phyloP scores from a whole-genome alignment of 2,797 vertebrate genomes.

The Ibycter americanus region DNA sequence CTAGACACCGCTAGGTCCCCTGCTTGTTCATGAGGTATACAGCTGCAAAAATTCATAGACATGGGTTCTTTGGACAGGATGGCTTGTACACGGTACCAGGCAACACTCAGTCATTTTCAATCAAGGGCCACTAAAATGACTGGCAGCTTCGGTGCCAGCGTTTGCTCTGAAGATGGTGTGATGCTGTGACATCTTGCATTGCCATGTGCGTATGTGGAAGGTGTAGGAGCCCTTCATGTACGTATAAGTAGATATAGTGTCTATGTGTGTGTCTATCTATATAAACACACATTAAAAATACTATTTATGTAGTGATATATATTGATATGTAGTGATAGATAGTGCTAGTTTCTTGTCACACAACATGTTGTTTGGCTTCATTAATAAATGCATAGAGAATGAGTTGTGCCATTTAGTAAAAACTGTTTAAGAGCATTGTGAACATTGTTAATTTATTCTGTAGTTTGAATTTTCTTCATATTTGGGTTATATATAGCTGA shows the following conservation, averaged over 20 bases:
- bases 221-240: neutral
- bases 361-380: neutral
- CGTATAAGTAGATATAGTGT: neutral
- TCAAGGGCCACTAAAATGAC: neutral
- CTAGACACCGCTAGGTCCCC: neutral
- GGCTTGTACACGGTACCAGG: neutral
- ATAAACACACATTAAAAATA: neutral
- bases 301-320: neutral
- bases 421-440: neutral
- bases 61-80: neutral
- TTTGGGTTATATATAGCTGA: neutral
- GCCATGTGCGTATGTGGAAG: neutral
- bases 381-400: neutral
- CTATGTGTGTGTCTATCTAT: fast-evolving
- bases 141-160: neutral
- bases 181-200: neutral
- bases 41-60: neutral
- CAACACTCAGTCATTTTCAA: fast-evolving
- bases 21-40: neutral
- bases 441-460: neutral
- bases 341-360: neutral
- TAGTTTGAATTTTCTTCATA: neutral
- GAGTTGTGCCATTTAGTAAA: neutral
- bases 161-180: neutral
- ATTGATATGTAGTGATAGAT: neutral